Evolutionary conservation across 2,113 vertebrate genomes (phyloP), one percentile per base, ranked within the genome.

Genomic region (Pachypanchax playfairii): DNA sequence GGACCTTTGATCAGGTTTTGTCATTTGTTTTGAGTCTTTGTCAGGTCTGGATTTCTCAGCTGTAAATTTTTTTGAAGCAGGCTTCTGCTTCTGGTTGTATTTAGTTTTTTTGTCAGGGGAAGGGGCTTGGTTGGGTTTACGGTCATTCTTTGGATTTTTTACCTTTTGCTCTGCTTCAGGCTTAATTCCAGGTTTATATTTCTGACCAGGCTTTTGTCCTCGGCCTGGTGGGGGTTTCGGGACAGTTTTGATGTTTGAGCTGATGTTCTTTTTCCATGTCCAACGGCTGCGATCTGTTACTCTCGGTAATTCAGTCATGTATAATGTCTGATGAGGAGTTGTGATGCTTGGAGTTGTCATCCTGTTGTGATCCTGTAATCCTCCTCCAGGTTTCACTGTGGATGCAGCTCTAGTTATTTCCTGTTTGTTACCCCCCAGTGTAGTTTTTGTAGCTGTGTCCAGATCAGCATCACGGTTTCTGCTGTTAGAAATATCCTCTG

Each of bases 241-340:
- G 1, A n/a, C 52, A 22, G 22, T 36, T 5, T 61, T 72, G 8
- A 35, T 51, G 15, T 64, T 70, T 31, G 77, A 64, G 43, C 54
- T 74, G 7, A 48, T 46, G 48, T 84, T 78, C 38, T 22, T 79
- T 39, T 62, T 79, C 22, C 70, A 39, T 29, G 68, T 42, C 56
- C 39, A 57, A 1, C 0, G 51, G 41, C 24, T 73, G 36, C 1
- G 22, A 31, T 51, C 55, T 56, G 38, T 5, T 0, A 8, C 25
- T 69, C 25, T 42, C 24, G 66, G 33, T 1, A 52, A 56, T 43
- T 20, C 22, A 43, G 65, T 79, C 21, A 52, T 67, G 41, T 39
- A 12, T 44, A 63, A 48, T 26, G 26, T 54, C 13, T 59, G 52
- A 41, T 6, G 42, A 51, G 44, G 33, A 58, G 53, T 38, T 29